Base-by-base conservation (phyloP, 2,888 invertebrate genomes). In the Drepana falcataria region DNA sequence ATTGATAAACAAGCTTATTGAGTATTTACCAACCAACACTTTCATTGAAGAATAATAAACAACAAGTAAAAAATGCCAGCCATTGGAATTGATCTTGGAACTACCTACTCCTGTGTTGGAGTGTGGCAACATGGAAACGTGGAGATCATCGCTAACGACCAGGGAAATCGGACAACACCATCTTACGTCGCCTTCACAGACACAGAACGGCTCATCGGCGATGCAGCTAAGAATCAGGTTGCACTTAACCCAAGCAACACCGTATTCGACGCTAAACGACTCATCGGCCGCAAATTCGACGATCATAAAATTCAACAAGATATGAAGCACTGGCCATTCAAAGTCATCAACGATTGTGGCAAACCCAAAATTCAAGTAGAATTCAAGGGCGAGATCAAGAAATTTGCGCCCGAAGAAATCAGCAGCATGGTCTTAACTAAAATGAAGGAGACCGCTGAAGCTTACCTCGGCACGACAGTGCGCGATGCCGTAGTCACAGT, bases 101-200 rank as follows among this genome's bases (percentile, higher is more conserved):
- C 97, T 47, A 97, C 97, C 4, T 97, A 96, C 83, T 96, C 96
- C 44, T 95, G 96, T 76, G 96, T 96, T 51, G 96, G 95, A 68
- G 95, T 96, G n/a, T 96, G 95, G 93, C 95, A 95, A 77, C 93
- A 96, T 75, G 95, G 94, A 57, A 94, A 95, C 80, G 95, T 96
- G 59, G 95, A 95, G 79, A 95, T 95, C 77, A 96, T 97, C 76
- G 96, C 97, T 56, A 97, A 97, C 78, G 96, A 96, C 79, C 96
- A 96, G 85, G 97, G 96, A 60, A 97, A 97, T 83, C 91, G 96
- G 53, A 96, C 96, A 6, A 97, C 96, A 52, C 96, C 97, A 51
- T 95, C 95, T 62, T 97, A 96, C 84, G 96, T 97, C 52, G 96
- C 96, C 3, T 97, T 97, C 81, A 96, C 95, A 35, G 96, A 97